phyloP scores from a whole-genome alignment of 1,140 invertebrate genomes.

The Solenopsis invicta region DNA sequence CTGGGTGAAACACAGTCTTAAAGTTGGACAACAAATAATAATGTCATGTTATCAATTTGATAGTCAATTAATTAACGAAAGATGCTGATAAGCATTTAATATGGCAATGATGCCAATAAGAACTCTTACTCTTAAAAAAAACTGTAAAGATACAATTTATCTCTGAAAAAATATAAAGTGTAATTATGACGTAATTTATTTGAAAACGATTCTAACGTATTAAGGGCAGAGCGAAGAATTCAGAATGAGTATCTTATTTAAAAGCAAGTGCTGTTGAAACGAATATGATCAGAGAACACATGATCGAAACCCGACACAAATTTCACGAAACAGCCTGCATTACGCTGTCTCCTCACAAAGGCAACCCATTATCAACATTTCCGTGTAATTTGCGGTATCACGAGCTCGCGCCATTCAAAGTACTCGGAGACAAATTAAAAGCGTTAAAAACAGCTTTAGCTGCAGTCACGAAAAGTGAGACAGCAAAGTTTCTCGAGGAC shows the following conservation, averaged over 20 bases:
- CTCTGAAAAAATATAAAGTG: background rate
- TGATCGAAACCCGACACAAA: background rate
- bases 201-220: background rate
- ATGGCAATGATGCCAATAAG: too few relatives aligned
- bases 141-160: background rate
- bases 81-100: too few relatives aligned
- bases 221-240: background rate
- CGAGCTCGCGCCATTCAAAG: background rate
- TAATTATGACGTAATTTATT: background rate
- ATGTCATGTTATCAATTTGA: too few relatives aligned
- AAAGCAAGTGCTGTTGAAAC: background rate
- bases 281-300: background rate
- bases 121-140: too few relatives aligned
- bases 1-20: too few relatives aligned
- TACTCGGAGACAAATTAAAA: conserved; percentile 39
- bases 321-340: background rate
- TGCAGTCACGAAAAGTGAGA: conserved; percentile 33
- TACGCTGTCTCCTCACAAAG: background rate
- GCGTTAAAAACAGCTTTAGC: conserved; percentile 42
- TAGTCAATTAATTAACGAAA: too few relatives aligned
- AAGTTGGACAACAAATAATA: too few relatives aligned
- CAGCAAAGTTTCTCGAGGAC: background rate
- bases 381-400: conserved; percentile 21
- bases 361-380: conserved; percentile 17
- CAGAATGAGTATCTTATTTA: background rate